Evolutionary conservation across 2,113 vertebrate genomes (phyloP).

Genomic region (Atrichornis clamosus): DNA sequence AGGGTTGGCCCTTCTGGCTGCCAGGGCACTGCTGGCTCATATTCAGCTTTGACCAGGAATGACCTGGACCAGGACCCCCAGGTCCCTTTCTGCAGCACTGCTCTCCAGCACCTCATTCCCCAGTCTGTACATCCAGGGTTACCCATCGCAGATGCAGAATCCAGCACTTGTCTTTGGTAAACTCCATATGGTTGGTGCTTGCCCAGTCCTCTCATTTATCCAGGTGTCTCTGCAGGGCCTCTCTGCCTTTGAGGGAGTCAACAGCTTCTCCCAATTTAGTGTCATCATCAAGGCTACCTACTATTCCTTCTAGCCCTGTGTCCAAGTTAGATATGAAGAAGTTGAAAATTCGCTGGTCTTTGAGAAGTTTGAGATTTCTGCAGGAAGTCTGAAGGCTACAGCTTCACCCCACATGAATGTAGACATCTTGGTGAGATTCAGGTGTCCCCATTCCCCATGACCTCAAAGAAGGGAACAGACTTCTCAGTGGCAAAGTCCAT

Average conservation of each 20-base stretch:
- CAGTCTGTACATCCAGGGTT: not conserved
- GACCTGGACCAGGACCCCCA: fast-evolving
- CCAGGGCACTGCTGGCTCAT: not conserved
- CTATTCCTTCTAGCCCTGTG: not conserved
- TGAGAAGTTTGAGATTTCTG: not conserved
- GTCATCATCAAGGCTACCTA: not conserved
- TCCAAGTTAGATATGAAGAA: not conserved
- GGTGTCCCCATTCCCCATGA: not conserved
- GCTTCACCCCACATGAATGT: not conserved
- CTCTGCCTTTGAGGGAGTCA: not conserved
- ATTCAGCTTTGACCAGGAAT: not conserved
- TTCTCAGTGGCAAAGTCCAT: not conserved
- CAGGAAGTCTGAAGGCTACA: not conserved
- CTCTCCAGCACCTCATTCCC: fast-evolving
- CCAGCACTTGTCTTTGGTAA: not conserved
- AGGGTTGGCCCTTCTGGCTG: fast-evolving
- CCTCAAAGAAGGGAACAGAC: not conserved
- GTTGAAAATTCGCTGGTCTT: not conserved
- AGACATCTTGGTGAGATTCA: not conserved
- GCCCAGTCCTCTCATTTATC: not conserved
- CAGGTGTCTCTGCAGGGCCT: not conserved
- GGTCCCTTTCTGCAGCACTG: fast-evolving
- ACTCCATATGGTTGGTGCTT: not conserved
- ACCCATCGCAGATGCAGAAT: not conserved
- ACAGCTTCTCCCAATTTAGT: not conserved